These are phyloP conservation scores for Leucophenga maculata DNA, from an alignment of 2,888 invertebrate genomes.

Conservation along the genomic window DNA sequence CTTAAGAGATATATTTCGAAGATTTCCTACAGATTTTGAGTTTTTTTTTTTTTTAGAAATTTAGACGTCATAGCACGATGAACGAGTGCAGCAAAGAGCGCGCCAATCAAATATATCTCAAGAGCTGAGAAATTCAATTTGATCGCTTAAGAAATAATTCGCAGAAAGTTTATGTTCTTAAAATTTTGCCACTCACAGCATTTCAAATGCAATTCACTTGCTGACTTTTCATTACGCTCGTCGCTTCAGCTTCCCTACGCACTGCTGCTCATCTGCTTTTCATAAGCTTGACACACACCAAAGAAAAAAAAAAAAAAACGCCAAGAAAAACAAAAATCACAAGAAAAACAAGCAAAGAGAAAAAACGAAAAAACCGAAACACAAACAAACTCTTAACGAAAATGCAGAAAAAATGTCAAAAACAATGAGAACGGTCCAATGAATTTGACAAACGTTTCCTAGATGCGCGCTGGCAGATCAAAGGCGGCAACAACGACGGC, in stretches of 20 bases:
- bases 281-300: no score
- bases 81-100: no score
- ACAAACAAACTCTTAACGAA: slow-evolving; percentile 38
- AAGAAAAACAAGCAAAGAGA: slow-evolving; percentile 19
- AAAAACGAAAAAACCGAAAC: slow-evolving; percentile 12
- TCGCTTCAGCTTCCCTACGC: neutral
- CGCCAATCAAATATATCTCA: no score
- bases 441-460: slow-evolving; percentile 73
- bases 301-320: neutral
- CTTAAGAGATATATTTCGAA: no score
- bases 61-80: no score
- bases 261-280: neutral
- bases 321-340: slow-evolving; percentile 12
- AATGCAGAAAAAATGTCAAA: slow-evolving; percentile 69
- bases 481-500: slow-evolving; percentile 62
- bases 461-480: slow-evolving; percentile 73
- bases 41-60: no score
- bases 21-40: no score
- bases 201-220: no score
- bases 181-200: no score
- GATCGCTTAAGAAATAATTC: no score
- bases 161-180: no score
- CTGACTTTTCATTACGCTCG: neutral
- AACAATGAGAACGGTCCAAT: slow-evolving; percentile 72
- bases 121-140: no score